These are phyloP conservation scores for Pharmacophagus antenor DNA, from an alignment of 2,888 invertebrate species.

Conservation along the genomic window DNA sequence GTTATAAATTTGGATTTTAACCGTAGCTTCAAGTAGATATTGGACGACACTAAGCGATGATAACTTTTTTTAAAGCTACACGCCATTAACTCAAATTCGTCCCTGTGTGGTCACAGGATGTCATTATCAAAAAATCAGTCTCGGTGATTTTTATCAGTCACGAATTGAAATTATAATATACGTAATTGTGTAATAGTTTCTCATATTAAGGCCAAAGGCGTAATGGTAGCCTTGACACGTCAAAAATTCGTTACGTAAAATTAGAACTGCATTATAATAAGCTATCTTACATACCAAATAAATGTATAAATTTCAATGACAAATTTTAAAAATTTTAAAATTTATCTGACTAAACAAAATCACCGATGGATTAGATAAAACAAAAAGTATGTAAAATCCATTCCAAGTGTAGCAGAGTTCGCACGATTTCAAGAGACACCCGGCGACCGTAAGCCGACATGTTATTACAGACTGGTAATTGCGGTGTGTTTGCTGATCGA, in stretches of 20 bases:
- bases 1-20: background rate
- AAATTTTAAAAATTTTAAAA: too few relatives aligned
- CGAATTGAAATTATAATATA: slow-evolving; percentile 53
- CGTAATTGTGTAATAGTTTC: slow-evolving; percentile 23
- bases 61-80: slow-evolving; percentile 35
- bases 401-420: background rate
- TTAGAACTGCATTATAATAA: background rate
- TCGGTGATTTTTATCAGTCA: slow-evolving; percentile 56
- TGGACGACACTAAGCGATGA: background rate
- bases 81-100: slow-evolving; percentile 35
- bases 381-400: background rate
- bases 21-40: background rate
- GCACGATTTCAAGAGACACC: slow-evolving; percentile 24
- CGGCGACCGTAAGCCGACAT: slow-evolving; percentile 5
- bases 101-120: slow-evolving; percentile 48
- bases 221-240: background rate
- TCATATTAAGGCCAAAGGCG: slow-evolving; percentile 15
- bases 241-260: background rate
- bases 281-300: too few relatives aligned
- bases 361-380: background rate
- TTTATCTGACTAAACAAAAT: too few relatives aligned
- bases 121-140: slow-evolving; percentile 48
- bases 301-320: too few relatives aligned
- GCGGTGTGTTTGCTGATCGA: slow-evolving; percentile 44
- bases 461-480: slow-evolving; percentile 32